These are phyloP conservation scores for Puntigrus tetrazona DNA, from an alignment of 2,113 vertebrate species.

Conservation along the genomic window DNA sequence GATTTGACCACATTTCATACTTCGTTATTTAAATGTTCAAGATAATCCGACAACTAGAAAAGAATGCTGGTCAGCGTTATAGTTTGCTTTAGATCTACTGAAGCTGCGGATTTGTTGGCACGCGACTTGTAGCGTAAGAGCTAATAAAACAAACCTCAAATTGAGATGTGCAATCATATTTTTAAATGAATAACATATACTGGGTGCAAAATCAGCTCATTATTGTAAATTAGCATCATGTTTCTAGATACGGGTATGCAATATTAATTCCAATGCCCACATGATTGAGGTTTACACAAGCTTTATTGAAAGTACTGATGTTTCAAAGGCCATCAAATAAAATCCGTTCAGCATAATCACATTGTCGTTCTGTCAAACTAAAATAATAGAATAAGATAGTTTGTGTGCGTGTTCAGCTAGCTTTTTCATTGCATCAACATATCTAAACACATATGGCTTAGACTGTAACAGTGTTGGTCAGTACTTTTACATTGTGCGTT, in stretches of 20 bases:
- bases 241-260: not conserved
- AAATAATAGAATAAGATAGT: not conserved
- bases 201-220: not conserved
- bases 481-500: conserved; percentile 25
- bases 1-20: not conserved
- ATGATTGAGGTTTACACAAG: not conserved
- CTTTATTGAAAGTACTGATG: not conserved
- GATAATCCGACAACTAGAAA: not conserved
- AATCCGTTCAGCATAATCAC: not conserved
- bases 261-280: not conserved
- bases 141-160: not conserved
- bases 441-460: conserved; percentile 35
- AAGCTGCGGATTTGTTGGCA: not conserved
- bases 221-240: not conserved
- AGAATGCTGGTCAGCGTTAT: not conserved
- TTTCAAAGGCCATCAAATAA: not conserved
- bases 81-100: not conserved
- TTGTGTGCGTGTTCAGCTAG: not conserved
- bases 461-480: not conserved
- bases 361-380: not conserved
- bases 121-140: not conserved
- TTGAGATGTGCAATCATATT: not conserved
- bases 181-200: not conserved
- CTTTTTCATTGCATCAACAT: not conserved
- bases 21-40: not conserved